phyloP scores from a whole-genome alignment of 2,888 invertebrate genomes.

The Aquatica leii region DNA sequence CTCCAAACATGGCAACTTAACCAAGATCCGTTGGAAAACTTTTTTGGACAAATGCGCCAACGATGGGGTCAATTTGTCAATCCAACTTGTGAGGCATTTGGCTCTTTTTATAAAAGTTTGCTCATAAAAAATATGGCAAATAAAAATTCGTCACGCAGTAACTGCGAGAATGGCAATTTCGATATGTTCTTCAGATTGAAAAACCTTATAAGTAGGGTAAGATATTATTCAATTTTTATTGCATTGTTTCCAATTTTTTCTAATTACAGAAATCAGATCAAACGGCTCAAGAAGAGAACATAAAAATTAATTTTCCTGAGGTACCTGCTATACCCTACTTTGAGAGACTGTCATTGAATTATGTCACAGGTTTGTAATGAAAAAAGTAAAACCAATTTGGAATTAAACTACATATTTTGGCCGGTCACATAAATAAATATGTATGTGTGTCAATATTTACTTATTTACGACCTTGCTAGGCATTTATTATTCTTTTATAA shows the following conservation, averaged over 20 bases:
- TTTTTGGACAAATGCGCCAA: constrained; percentile 33
- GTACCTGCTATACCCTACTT: constrained; percentile 4
- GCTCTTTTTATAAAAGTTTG: constrained; percentile 31
- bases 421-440: too few relatives aligned
- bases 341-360: constrained; percentile 1
- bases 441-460: too few relatives aligned
- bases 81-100: constrained; percentile 36
- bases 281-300: too few relatives aligned
- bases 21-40: constrained; percentile 38
- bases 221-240: too few relatives aligned
- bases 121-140: constrained; percentile 33
- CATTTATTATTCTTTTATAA: too few relatives aligned
- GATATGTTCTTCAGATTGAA: background rate
- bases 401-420: too few relatives aligned
- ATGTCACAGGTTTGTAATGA: background rate
- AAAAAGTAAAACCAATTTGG: constrained; percentile 7
- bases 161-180: background rate
- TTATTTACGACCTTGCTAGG: too few relatives aligned
- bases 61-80: constrained; percentile 34
- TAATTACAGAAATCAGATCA: background rate
- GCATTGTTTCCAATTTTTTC: too few relatives aligned
- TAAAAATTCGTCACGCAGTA: background rate
- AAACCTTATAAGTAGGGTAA: background rate
- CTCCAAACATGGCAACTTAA: constrained; percentile 21
- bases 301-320: too few relatives aligned